Percentiles rank a stretch among this genome's conserved stretches.
phyloP scores from a whole-genome alignment of 2,888 invertebrate species.

The Actias luna region DNA sequence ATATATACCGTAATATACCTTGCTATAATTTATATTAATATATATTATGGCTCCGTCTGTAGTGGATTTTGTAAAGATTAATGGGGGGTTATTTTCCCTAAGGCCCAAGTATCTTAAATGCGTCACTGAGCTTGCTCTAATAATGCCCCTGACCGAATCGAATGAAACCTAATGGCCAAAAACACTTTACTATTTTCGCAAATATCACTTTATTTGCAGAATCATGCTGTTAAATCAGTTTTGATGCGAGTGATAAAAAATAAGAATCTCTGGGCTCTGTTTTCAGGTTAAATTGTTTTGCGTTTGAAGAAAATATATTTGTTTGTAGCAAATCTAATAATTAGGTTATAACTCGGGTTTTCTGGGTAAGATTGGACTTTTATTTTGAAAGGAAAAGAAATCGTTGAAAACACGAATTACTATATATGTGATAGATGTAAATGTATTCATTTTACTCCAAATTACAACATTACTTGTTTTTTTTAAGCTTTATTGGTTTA shows the following conservation, averaged over 20 bases:
- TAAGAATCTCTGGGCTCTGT: not conserved
- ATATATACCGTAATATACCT: too few species aligned
- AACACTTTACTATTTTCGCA: slow-evolving; percentile 8
- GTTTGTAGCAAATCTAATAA: not conserved
- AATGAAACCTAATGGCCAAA: slow-evolving; percentile 5
- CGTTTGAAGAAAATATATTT: not conserved
- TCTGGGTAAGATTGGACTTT: not conserved
- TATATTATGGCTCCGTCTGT: too few species aligned
- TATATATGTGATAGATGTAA: too few species aligned
- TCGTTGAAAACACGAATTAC: too few species aligned
- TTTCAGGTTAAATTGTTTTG: not conserved
- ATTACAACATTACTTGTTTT: too few species aligned
- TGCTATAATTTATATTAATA: too few species aligned
- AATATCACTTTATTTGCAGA: slow-evolving; percentile 5
- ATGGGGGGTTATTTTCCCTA: not conserved
- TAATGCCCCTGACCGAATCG: slow-evolving; percentile 2
- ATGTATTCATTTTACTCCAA: too few species aligned
- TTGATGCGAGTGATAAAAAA: slow-evolving; percentile 3
- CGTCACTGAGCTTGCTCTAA: not conserved
- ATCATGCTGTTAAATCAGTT: not conserved
- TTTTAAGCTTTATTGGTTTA: too few species aligned
- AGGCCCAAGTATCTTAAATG: not conserved
- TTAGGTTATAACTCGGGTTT: not conserved
- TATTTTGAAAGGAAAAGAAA: too few species aligned
- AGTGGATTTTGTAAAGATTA: not conserved